Percentiles rank a stretch among this genome's conserved stretches.
Conservation (phyloP, 37 sponge, comb jelly and placozoan genomes). For the Aplysina aerophoba region DNA sequence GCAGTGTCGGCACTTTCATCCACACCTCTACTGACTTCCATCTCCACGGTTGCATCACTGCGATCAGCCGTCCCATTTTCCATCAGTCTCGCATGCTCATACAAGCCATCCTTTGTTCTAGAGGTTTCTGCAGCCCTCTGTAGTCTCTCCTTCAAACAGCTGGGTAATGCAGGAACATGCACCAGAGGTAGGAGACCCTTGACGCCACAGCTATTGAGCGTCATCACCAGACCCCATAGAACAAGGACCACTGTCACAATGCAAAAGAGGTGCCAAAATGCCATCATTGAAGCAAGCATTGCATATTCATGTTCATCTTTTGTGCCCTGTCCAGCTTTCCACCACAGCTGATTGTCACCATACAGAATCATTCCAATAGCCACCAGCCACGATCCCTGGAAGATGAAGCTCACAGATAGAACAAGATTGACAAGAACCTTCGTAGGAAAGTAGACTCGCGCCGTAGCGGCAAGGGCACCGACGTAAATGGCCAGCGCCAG, state of each 20-base stretch:
- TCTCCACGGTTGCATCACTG: neutral
- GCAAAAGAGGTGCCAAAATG: neutral
- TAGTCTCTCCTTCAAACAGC: too few species aligned
- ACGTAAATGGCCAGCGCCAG: neutral
- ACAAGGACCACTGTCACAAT: neutral
- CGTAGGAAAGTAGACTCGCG: neutral
- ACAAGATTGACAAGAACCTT: neutral
- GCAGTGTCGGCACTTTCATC: too few species aligned
- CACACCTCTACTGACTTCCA: too few species aligned
- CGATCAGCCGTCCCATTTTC: neutral
- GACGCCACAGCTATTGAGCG: neutral
- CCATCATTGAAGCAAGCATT: slow-evolving; percentile 1
- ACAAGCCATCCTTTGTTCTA: slow-evolving; percentile 26
- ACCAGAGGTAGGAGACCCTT: too few species aligned
- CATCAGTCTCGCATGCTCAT: neutral
- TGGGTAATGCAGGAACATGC: too few species aligned
- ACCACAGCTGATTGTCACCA: neutral
- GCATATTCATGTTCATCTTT: neutral
- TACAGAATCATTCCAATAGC: neutral
- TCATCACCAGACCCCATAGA: neutral
- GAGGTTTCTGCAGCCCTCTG: neutral
- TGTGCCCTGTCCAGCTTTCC: neutral
- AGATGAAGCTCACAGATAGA: neutral
- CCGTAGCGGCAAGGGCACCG: neutral
- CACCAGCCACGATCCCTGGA: slow-evolving; percentile 10